These are phyloP conservation scores for Steinernema feltiae DNA, from an alignment of 1,140 invertebrate genomes.

Conservation along the genomic window DNA sequence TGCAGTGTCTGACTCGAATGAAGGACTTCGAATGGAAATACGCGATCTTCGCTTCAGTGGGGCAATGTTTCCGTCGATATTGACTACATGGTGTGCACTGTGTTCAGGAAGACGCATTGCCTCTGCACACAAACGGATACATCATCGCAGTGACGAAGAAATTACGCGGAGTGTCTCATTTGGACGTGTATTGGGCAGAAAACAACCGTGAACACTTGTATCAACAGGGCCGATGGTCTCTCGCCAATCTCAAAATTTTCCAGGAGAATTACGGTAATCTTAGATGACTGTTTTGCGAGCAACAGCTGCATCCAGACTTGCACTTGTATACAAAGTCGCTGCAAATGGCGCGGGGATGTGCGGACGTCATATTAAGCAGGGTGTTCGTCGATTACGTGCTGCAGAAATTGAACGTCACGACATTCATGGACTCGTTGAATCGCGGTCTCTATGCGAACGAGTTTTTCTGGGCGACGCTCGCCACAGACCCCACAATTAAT, in stretches of 20 bases:
- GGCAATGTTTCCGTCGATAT: background rate
- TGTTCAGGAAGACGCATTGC: conserved; percentile 3
- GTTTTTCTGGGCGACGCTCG: conserved; percentile 1
- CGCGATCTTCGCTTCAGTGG: background rate
- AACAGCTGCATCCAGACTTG: too few species aligned
- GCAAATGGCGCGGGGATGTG: conserved; percentile 2
- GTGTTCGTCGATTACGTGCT: background rate
- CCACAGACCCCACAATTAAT: background rate
- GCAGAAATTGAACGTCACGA: background rate
- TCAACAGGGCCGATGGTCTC: background rate
- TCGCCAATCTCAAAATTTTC: background rate
- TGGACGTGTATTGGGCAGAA: background rate
- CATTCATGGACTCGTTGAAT: background rate
- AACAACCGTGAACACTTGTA: background rate
- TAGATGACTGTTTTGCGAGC: too few species aligned
- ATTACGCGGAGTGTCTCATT: background rate
- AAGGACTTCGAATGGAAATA: background rate
- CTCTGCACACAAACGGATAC: conserved; percentile 7
- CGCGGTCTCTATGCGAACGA: background rate
- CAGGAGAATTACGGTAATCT: background rate
- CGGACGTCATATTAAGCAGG: background rate
- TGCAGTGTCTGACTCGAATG: background rate
- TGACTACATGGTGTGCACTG: background rate
- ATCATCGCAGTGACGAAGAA: conserved; percentile 4
- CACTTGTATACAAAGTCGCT: background rate